Percentiles rank a stretch among this genome's conserved stretches.
These are phyloP conservation scores for Sebastes fasciatus DNA, from an alignment of 2,113 vertebrate genomes.

Conservation along the genomic window DNA sequence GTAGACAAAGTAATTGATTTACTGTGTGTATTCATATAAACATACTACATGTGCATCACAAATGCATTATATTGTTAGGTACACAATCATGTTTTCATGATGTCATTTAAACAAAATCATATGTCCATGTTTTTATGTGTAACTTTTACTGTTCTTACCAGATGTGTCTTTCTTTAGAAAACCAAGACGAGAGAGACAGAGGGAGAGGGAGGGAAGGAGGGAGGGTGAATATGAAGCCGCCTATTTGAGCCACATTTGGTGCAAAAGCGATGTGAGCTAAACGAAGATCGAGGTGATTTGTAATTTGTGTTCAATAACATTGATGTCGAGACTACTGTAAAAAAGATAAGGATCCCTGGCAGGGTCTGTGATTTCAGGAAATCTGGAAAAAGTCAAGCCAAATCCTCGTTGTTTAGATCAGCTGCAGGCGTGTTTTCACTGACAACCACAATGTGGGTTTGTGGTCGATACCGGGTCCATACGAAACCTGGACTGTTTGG, in stretches of 20 bases:
- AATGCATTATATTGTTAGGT: neutral
- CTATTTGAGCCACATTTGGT: neutral
- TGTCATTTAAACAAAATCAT: neutral
- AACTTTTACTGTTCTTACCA: constrained; percentile 4
- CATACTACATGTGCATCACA: neutral
- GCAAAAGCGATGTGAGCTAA: neutral
- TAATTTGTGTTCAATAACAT: constrained; percentile 13
- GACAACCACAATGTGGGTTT: constrained; percentile 58
- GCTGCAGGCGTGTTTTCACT: constrained; percentile 58
- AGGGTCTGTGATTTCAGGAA: constrained; percentile 33
- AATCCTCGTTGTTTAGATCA: constrained; percentile 47
- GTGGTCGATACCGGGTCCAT: constrained; percentile 51
- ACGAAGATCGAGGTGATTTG: neutral
- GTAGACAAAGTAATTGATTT: neutral
- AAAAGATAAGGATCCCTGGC: constrained; percentile 38
- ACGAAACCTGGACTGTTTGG: constrained; percentile 53
- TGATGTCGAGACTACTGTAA: constrained; percentile 16
- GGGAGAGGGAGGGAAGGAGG: no score
- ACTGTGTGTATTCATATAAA: neutral
- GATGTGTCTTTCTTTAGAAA: neutral
- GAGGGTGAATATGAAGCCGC: neutral
- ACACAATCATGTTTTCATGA: neutral
- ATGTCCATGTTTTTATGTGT: neutral
- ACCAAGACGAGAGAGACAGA: neutral
- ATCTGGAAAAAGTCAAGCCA: constrained; percentile 33